These are phyloP conservation scores for Hipparchia sbordonii DNA, from an alignment of 2,888 invertebrate genomes.

Conservation along the genomic window DNA sequence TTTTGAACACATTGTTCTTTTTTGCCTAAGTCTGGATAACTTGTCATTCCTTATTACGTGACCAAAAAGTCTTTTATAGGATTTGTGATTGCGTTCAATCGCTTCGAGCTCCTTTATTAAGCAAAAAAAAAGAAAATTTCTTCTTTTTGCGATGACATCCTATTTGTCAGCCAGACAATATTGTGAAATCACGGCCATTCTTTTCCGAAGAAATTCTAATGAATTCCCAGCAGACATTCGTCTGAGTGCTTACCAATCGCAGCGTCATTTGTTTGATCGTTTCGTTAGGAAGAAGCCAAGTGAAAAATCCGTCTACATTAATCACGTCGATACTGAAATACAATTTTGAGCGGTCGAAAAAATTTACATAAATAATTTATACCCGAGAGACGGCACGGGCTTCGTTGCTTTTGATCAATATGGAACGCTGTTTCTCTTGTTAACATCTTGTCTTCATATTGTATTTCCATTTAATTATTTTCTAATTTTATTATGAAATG, in stretches of 20 bases:
- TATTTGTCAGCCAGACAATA: constrained; percentile 55
- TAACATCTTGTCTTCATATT: constrained; percentile 11
- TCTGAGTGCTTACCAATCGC: constrained; percentile 66
- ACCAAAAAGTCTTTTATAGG: constrained; percentile 53
- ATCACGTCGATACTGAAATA: constrained; percentile 77
- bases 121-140: constrained; percentile 41
- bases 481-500: not conserved
- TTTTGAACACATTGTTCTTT: constrained; percentile 45
- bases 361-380: constrained; percentile 81
- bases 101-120: constrained; percentile 41
- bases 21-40: constrained; percentile 37
- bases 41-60: constrained; percentile 55
- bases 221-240: constrained; percentile 69
- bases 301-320: constrained; percentile 78
- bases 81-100: constrained; percentile 55
- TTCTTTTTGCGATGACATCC: constrained; percentile 46
- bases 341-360: constrained; percentile 74
- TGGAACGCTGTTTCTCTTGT: constrained; percentile 20
- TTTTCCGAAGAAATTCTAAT: constrained; percentile 59
- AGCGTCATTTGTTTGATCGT: constrained; percentile 73
- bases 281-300: constrained; percentile 69
- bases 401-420: constrained; percentile 36
- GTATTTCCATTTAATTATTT: constrained; percentile 7
- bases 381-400: constrained; percentile 61
- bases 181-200: constrained; percentile 54